Evolutionary conservation across 2,113 vertebrate genomes (phyloP).

Genomic region (Anhinga rufa): DNA sequence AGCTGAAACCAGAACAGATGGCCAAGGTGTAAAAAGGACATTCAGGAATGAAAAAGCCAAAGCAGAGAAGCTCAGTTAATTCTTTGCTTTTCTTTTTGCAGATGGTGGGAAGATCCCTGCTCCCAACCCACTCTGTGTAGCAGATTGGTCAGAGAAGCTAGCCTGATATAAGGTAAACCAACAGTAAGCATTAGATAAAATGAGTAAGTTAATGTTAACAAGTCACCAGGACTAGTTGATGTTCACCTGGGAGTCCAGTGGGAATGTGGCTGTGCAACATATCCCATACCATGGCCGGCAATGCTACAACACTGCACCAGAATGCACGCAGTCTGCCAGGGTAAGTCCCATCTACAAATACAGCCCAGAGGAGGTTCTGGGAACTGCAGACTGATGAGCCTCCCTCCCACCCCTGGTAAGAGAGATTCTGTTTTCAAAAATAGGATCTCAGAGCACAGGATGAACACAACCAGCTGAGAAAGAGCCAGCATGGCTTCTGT

Average conservation of each 20-base stretch:
- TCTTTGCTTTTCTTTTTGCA: not conserved
- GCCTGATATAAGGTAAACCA: not conserved
- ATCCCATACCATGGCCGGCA: not conserved
- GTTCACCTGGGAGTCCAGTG: not conserved
- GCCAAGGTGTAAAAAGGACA: not conserved
- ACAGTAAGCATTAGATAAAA: not conserved
- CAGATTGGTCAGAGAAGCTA: not conserved
- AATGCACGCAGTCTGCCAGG: fast-evolving
- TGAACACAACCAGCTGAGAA: not conserved
- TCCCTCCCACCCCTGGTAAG: not conserved
- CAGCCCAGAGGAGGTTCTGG: not conserved
- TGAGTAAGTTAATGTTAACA: not conserved
- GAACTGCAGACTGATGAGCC: not conserved
- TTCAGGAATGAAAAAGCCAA: not conserved
- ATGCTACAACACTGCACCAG: not conserved
- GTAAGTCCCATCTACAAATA: not conserved
- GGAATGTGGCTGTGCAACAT: not conserved
- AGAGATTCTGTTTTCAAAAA: not conserved
- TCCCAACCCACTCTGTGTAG: not conserved
- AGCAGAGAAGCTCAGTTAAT: not conserved
- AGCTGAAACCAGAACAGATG: no score
- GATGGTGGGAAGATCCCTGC: not conserved
- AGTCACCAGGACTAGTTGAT: not conserved
- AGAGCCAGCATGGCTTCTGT: not conserved
- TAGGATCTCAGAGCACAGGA: not conserved